Evolutionary conservation across 1,140 invertebrate genomes (phyloP).

Genomic region (Globodera ellingtonae): DNA sequence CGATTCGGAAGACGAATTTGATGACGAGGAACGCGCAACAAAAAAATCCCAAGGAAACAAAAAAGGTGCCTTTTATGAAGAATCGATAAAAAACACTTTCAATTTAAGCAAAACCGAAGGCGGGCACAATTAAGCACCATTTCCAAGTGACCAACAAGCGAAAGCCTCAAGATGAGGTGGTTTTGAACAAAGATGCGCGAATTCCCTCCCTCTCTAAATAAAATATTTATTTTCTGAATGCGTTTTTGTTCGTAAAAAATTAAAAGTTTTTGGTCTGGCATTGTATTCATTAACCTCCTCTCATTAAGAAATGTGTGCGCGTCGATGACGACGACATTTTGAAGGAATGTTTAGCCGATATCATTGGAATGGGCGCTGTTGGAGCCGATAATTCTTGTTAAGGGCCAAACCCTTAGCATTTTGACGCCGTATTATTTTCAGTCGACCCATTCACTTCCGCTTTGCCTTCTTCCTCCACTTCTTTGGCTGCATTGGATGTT

Average conservation of each 20-base stretch:
- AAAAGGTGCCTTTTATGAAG: conserved; percentile 13
- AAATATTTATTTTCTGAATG: no score
- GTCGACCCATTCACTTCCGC: neutral
- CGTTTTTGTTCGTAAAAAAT: no score
- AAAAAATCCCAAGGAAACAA: conserved; percentile 40
- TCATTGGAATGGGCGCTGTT: conserved; percentile 9
- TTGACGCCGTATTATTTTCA: neutral
- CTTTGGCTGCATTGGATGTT: conserved; percentile 1
- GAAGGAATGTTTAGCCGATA: conserved; percentile 41
- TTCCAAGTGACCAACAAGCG: conserved; percentile 33
- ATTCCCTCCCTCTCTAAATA: neutral
- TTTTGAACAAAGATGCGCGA: neutral
- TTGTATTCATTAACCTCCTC: neutral
- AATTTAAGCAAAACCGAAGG: conserved; percentile 37
- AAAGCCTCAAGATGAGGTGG: conserved; percentile 37
- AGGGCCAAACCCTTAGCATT: neutral
- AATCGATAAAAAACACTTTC: neutral
- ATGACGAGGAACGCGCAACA: conserved; percentile 13
- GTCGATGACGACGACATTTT: conserved; percentile 43
- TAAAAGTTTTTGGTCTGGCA: no score
- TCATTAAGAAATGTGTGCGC: conserved; percentile 30
- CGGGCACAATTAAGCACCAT: conserved; percentile 37
- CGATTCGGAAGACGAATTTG: conserved; percentile 34
- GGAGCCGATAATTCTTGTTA: neutral
- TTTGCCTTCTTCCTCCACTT: neutral